Percentiles rank a stretch among this genome's conserved stretches.
Conservation (phyloP, 2,888 invertebrate species). For the Chalcosyrphus nemorum region DNA sequence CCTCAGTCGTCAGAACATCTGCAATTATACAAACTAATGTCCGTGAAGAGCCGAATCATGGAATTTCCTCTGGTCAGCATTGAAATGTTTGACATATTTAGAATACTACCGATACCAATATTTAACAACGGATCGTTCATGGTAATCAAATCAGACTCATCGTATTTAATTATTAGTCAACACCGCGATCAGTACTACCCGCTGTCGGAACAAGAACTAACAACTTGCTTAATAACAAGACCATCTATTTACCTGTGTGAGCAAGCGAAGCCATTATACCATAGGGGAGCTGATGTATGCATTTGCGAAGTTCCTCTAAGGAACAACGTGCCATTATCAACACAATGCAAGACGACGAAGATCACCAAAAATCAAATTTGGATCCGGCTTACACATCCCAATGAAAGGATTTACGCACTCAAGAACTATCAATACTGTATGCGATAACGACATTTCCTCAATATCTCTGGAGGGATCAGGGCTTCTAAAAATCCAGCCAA, state of each 20-base stretch:
- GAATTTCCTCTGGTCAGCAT: not conserved
- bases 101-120: not conserved
- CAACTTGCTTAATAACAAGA: not conserved
- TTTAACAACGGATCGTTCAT: not conserved
- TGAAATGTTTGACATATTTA: not conserved
- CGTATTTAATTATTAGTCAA: not conserved
- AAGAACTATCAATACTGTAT: not conserved
- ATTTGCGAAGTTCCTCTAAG: not conserved
- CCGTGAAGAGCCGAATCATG: no score
- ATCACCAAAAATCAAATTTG: slow-evolving; percentile 1
- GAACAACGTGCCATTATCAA: not conserved
- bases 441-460: no score
- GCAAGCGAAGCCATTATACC: not conserved
- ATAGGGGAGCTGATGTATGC: not conserved
- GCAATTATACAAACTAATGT: no score
- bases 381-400: not conserved
- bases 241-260: not conserved
- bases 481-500: not conserved
- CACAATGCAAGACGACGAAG: slow-evolving; percentile 5
- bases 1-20: no score
- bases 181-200: not conserved
- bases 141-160: not conserved
- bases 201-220: not conserved
- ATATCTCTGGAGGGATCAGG: no score
- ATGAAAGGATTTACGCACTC: not conserved